A percentile compares a stretch with the other conserved stretches of the same genome.
These are phyloP conservation scores for Chaenocephalus aceratus DNA, from an alignment of 2,113 vertebrate species.

Conservation along the genomic window DNA sequence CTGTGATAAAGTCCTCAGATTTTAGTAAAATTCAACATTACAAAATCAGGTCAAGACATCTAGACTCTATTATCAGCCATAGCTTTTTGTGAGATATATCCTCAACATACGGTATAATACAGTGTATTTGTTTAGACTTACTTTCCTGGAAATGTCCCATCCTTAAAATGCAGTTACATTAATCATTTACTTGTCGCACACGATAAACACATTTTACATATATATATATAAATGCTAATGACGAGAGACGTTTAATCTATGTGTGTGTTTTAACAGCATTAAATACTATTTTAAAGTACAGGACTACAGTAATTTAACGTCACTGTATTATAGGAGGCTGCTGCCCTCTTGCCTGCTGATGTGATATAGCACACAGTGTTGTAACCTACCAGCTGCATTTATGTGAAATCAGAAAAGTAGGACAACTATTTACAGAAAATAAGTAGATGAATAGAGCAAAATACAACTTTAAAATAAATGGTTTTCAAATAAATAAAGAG, in stretches of 20 bases:
- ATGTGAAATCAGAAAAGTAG: not conserved
- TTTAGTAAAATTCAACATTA: not conserved
- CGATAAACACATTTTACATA: not conserved
- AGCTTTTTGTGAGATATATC: not conserved
- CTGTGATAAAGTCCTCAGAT: not conserved
- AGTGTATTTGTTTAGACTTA: not conserved
- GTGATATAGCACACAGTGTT: conserved; percentile 45
- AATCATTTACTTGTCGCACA: not conserved
- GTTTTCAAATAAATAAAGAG: not conserved
- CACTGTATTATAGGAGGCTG: conserved; percentile 22
- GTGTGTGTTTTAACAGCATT: not conserved
- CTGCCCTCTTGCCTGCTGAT: conserved; percentile 66
- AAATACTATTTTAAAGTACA: not conserved
- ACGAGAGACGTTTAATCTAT: not conserved
- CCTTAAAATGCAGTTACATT: not conserved
- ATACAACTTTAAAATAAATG: not conserved
- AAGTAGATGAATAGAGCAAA: not conserved
- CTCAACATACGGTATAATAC: not conserved
- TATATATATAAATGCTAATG: not conserved
- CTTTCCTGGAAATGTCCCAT: not conserved
- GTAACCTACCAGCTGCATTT: not conserved
- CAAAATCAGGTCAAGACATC: not conserved
- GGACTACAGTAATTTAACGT: not conserved
- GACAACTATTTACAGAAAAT: not conserved
- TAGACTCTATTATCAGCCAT: not conserved